Evolutionary conservation across 2,113 vertebrate genomes (phyloP).

Genomic region (Dolichotis patagonum): DNA sequence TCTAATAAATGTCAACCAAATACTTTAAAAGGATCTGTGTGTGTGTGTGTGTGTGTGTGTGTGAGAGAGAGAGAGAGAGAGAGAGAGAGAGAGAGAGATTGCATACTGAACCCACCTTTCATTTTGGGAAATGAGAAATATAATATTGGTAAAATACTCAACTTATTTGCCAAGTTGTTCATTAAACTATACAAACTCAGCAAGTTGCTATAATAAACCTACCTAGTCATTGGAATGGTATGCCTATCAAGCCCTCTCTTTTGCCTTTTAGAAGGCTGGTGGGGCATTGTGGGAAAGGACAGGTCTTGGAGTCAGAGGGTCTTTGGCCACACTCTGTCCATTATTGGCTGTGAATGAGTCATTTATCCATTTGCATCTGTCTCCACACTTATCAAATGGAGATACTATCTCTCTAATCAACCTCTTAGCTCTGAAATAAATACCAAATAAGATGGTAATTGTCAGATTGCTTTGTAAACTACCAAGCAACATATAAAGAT

Average conservation of each 20-base stretch:
- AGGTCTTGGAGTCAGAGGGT: background rate
- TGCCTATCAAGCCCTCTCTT: background rate
- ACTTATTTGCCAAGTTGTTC: slow-evolving; percentile 17
- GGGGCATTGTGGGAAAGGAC: background rate
- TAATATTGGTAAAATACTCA: background rate
- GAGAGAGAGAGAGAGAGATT: background rate
- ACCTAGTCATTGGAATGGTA: background rate
- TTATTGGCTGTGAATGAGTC: background rate
- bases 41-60: background rate
- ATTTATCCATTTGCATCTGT: background rate
- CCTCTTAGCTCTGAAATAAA: background rate
- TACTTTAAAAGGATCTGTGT: background rate
- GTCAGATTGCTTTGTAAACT: background rate
- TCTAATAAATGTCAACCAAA: background rate
- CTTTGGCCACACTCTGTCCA: background rate
- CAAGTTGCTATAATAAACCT: background rate
- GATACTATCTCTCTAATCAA: background rate
- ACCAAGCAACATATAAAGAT: background rate
- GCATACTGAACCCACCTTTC: background rate
- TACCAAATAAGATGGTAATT: background rate
- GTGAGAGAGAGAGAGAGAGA: too few species aligned
- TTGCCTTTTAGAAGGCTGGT: background rate
- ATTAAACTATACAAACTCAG: background rate
- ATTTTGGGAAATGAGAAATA: background rate
- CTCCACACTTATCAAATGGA: background rate